Evolutionary conservation across 2,113 vertebrate species (phyloP).

Genomic region (Neogale vison): DNA sequence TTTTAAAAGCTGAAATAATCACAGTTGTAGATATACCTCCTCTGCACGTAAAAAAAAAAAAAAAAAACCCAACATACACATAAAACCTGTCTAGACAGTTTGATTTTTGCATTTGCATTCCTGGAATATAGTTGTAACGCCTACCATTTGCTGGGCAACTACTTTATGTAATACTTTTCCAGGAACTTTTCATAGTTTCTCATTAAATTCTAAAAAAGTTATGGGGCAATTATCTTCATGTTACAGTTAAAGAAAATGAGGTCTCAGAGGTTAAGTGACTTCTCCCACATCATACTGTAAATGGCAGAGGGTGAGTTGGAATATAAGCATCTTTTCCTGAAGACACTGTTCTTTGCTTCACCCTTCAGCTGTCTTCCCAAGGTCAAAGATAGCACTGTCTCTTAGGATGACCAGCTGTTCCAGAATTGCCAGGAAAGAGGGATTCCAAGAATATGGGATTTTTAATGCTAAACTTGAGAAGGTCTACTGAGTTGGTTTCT

Average conservation of each 20-base stretch:
- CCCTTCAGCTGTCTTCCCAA: neutral
- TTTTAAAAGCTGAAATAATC: conserved; percentile 37
- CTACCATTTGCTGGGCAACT: conserved; percentile 10
- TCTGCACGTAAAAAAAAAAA: neutral
- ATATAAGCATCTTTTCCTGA: neutral
- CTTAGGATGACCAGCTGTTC: neutral
- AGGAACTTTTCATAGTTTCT: conserved; percentile 41
- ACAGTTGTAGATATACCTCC: neutral
- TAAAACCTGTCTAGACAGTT: conserved; percentile 54
- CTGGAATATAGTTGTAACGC: conserved; percentile 47
- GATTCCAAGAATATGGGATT: neutral
- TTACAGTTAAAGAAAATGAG: neutral
- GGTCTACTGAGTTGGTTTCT: neutral
- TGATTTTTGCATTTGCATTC: conserved; percentile 67
- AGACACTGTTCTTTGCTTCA: neutral
- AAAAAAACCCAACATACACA: neutral
- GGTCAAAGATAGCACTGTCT: neutral
- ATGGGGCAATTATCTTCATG: neutral
- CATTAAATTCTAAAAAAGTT: conserved; percentile 27
- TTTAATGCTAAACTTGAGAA: neutral
- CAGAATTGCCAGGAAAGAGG: neutral
- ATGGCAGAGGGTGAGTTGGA: neutral
- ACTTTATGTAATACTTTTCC: neutral
- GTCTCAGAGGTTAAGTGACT: neutral
- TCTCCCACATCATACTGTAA: neutral